These are phyloP conservation scores for Hyperoplus lanceolatus DNA, from an alignment of 2,797 vertebrate species.

Conservation along the genomic window DNA sequence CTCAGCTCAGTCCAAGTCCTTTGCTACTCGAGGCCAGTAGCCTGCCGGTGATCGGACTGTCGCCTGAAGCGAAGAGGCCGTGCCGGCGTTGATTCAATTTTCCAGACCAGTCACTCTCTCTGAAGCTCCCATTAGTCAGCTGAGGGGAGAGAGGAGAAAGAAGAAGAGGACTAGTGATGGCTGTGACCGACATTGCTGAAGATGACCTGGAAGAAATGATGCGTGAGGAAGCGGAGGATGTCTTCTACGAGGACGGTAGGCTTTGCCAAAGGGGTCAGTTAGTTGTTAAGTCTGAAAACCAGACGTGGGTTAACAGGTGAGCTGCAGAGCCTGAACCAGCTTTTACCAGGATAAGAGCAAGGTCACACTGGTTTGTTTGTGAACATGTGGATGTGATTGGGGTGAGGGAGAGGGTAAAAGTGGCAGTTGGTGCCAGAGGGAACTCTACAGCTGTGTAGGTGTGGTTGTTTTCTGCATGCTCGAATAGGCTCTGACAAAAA, in stretches of 20 bases:
- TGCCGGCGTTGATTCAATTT: constrained; percentile 63
- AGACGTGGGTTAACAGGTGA: constrained; percentile 46
- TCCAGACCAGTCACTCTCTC: constrained; percentile 57
- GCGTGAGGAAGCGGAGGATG: constrained; percentile 85
- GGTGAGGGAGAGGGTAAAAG: constrained; percentile 41
- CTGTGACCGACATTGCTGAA: constrained; percentile 75
- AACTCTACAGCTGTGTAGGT: constrained; percentile 55
- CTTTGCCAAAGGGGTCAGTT: constrained; percentile 39
- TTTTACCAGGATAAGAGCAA: not conserved
- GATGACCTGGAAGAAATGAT: constrained; percentile 82
- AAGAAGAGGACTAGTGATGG: constrained; percentile 72
- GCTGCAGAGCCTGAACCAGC: constrained; percentile 29
- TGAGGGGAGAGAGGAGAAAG: constrained; percentile 26
- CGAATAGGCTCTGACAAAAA: constrained; percentile 33
- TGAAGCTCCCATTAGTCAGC: constrained; percentile 49
- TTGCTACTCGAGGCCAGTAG: constrained; percentile 60
- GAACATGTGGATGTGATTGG: constrained; percentile 34
- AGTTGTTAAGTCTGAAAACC: constrained; percentile 30
- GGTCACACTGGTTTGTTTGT: constrained; percentile 34
- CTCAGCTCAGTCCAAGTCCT: constrained; percentile 64
- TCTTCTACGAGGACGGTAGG: constrained; percentile 85
- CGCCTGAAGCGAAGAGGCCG: constrained; percentile 69
- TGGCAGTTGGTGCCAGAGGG: constrained; percentile 33
- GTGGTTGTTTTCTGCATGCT: constrained; percentile 33
- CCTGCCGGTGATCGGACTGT: constrained; percentile 65